These are phyloP conservation scores for Entomobrya proxima DNA, from an alignment of 2,888 invertebrate genomes.

Conservation along the genomic window DNA sequence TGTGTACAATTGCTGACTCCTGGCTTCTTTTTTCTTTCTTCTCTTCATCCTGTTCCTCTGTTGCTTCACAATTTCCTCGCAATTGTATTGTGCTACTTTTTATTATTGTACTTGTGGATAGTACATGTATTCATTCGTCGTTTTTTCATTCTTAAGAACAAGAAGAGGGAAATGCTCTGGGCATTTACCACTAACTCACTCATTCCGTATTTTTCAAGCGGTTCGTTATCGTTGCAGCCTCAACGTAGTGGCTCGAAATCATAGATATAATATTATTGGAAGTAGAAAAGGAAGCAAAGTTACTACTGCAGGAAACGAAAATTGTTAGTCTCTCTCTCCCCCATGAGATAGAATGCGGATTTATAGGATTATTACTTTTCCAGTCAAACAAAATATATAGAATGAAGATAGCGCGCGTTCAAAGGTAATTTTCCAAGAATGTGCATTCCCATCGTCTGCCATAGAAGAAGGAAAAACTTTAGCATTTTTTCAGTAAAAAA, in stretches of 20 bases:
- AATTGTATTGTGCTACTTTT: constrained; percentile 58
- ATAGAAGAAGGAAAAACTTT: constrained; percentile 31
- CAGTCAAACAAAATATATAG: constrained; percentile 26
- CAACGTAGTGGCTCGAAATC: background rate
- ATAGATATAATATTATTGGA: background rate
- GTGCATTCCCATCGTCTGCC: constrained; percentile 55
- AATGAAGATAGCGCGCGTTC: constrained; percentile 24
- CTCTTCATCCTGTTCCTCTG: constrained; percentile 16
- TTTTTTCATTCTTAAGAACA: background rate
- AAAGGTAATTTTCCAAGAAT: constrained; percentile 57
- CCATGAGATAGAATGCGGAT: constrained; percentile 49
- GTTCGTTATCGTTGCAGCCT: constrained; percentile 1
- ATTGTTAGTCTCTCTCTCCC: background rate
- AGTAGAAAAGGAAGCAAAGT: background rate
- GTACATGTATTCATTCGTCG: background rate
- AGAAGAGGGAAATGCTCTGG: constrained; percentile 41
- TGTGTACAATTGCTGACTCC: constrained; percentile 31
- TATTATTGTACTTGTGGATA: constrained; percentile 26
- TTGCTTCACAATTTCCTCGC: constrained; percentile 47
- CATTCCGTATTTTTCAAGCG: constrained; percentile 10
- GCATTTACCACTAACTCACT: constrained; percentile 41
- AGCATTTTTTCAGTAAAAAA: constrained; percentile 62
- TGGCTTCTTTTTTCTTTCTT: constrained; percentile 3
- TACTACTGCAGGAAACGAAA: background rate
- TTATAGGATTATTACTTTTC: constrained; percentile 56